Conservation (phyloP, 2,797 vertebrate species). For the Dermochelys coriacea region DNA sequence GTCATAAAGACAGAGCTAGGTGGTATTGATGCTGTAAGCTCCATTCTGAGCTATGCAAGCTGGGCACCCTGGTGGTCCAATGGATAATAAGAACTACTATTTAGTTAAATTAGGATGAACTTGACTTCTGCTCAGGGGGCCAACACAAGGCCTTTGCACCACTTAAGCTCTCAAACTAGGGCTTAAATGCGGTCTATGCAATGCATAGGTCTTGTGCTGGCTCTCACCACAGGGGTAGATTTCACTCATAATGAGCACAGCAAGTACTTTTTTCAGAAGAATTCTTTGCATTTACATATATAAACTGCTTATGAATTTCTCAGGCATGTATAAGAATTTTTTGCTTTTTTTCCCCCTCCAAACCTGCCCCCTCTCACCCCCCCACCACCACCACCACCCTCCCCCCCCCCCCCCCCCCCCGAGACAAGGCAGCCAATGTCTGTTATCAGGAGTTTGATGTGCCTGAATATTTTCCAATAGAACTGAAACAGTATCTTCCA, state of each 20-base stretch:
- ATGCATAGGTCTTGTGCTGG: neutral
- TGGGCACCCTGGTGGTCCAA: fast-evolving
- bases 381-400: too few relatives aligned
- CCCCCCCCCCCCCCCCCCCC: neutral
- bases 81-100: neutral
- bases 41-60: fast-evolving
- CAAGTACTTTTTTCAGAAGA: neutral
- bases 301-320: neutral
- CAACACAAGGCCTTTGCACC: fast-evolving
- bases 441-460: conserved; percentile 96
- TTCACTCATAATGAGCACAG: neutral
- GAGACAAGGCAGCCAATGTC: conserved; percentile 91
- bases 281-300: neutral
- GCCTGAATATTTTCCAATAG: conserved; percentile 87
- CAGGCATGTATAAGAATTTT: neutral
- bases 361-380: too few relatives aligned
- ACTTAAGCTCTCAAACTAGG: neutral
- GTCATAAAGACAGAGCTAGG: fast-evolving
- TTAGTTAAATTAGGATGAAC: neutral
- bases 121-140: neutral
- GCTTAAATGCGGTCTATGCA: neutral
- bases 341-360: neutral
- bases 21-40: neutral
- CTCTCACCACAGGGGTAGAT: neutral
- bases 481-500: conserved; percentile 91